These are phyloP conservation scores for Casuarius casuarius DNA, from an alignment of 2,113 vertebrate genomes.

Conservation along the genomic window DNA sequence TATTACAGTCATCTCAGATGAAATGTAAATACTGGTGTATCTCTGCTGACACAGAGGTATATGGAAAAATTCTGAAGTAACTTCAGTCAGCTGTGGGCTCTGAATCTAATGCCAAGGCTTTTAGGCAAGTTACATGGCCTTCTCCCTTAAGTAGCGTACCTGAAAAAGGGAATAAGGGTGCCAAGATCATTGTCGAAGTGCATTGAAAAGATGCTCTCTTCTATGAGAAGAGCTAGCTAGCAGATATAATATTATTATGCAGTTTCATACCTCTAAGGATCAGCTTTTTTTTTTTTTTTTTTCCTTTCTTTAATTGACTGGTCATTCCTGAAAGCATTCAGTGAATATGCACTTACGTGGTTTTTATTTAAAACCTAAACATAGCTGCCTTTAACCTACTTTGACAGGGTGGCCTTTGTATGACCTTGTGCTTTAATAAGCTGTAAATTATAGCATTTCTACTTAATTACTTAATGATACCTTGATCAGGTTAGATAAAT, in stretches of 20 bases:
- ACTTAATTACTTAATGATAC: slow-evolving; percentile 49
- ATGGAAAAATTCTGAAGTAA: neutral
- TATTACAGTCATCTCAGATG: neutral
- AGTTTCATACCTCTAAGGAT: neutral
- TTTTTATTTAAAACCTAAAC: neutral
- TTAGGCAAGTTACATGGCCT: neutral
- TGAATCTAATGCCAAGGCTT: neutral
- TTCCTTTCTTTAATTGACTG: neutral
- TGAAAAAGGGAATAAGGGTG: neutral
- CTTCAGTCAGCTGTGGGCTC: neutral
- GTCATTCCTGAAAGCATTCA: neutral
- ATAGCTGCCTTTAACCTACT: neutral
- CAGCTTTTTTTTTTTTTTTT: neutral
- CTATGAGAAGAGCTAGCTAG: neutral
- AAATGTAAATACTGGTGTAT: neutral
- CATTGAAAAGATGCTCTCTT: neutral
- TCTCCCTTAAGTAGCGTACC: fast-evolving
- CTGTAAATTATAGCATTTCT: neutral
- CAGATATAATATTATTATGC: neutral
- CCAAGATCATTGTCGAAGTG: neutral
- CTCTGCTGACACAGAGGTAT: neutral
- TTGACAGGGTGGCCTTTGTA: neutral
- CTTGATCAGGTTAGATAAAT: slow-evolving; percentile 59
- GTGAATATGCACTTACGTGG: neutral
- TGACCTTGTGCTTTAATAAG: slow-evolving; percentile 12